Evolutionary conservation across 1,140 invertebrate species (phyloP).

Genomic region (Maconellicoccus hirsutus): DNA sequence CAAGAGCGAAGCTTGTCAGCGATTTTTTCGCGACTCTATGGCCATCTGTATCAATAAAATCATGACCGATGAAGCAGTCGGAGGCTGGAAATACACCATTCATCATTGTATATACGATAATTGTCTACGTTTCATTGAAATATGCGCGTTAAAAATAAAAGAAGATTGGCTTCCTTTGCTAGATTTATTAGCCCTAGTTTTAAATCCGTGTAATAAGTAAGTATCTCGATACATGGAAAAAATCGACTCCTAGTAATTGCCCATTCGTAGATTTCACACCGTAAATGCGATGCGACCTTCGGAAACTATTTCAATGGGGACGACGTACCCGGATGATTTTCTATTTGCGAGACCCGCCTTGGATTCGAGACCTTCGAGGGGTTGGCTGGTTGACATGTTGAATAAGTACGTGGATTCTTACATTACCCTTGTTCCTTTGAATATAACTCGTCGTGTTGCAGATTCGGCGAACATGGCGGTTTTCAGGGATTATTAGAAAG

Average conservation of each 20-base stretch:
- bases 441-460: constrained; percentile 32
- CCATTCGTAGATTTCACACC: constrained; percentile 75
- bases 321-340: constrained; percentile 53
- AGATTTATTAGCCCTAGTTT: constrained; percentile 83
- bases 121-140: constrained; percentile 79
- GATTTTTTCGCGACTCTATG: constrained; percentile 89
- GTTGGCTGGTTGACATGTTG: constrained; percentile 92
- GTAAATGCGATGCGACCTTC: constrained; percentile 74
- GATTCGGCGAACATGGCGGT: constrained; percentile 77
- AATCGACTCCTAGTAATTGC: neutral
- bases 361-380: constrained; percentile 63
- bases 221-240: constrained; percentile 28
- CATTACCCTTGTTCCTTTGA: neutral
- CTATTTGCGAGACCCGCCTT: constrained; percentile 67
- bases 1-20: constrained; percentile 78
- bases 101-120: constrained; percentile 90
- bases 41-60: constrained; percentile 95
- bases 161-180: constrained; percentile 89
- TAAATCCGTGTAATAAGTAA: constrained; percentile 86
- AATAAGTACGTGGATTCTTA: constrained; percentile 49
- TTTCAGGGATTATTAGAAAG: constrained; percentile 79
- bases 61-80: constrained; percentile 94
- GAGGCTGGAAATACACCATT: constrained; percentile 94
- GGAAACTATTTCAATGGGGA: constrained; percentile 56
- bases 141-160: constrained; percentile 79